Conservation (phyloP, 2,797 vertebrate species). For the Hydrolagus colliei region DNA sequence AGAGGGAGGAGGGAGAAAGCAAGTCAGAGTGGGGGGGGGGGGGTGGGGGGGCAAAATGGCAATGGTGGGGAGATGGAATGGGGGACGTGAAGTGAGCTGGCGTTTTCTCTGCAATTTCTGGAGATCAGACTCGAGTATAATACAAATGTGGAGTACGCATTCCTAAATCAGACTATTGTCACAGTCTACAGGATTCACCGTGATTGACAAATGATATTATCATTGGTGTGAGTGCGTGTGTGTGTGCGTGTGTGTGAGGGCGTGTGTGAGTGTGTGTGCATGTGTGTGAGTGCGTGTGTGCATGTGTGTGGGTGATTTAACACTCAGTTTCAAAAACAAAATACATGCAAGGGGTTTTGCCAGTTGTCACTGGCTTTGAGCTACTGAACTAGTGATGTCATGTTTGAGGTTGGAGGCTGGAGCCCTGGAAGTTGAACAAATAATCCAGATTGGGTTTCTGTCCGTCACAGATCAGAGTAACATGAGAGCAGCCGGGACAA, state of each 20-base stretch:
- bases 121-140: neutral
- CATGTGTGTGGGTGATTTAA: neutral
- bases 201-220: neutral
- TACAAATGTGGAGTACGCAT: neutral
- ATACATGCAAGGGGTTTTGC: neutral
- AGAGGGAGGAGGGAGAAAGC: no score
- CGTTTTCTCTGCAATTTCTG: no score
- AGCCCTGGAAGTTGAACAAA: slow-evolving; percentile 46
- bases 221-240: neutral
- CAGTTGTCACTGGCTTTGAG: slow-evolving; percentile 46
- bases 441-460: slow-evolving; percentile 16
- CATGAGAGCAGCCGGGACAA: neutral
- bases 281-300: no score
- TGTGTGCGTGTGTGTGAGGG: no score
- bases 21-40: no score
- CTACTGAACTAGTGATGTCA: slow-evolving; percentile 65
- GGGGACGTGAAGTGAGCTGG: no score
- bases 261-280: no score
- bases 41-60: no score
- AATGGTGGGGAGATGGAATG: no score
- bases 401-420: slow-evolving; percentile 59
- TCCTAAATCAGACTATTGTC: neutral
- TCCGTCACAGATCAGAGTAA: slow-evolving; percentile 15
- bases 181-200: neutral
- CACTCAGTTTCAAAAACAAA: slow-evolving; percentile 24